Evolutionary conservation across 2,113 vertebrate genomes (phyloP), one percentile per base, ranked within the genome.

Genomic region (Brachypodius melanocephalos): DNA sequence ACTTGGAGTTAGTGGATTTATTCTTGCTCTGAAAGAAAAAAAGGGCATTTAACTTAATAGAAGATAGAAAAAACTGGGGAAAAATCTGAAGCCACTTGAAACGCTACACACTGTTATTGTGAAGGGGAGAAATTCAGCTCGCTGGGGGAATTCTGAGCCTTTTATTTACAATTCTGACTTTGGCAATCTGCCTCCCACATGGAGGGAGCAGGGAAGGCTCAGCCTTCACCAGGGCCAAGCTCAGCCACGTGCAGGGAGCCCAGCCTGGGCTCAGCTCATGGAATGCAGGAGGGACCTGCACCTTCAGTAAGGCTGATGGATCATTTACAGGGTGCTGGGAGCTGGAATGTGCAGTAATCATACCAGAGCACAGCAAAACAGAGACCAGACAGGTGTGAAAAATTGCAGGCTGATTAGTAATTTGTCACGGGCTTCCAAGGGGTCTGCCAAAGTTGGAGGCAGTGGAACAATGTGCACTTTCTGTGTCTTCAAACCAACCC

Each of bases 321-420:
- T 82, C 89, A 80, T 94, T 89, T 88, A 65, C 85, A 77, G 52
- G 89, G n/a, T 42, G 83, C 93, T 71, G 88, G 18, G 79, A 89
- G 80, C 48, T 31, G 75, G 75, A 80, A 86, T 48, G 52, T 43
- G 42, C 38, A 17, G 87, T 36, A 89, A 95, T 89, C 95, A 91
- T 71, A 62, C 43, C 57, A 69, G 82, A 68, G 89, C 87, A 75
- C 26, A 40, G 14, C 82, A 76, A 55, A 73, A 57, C 82, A 94
- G 84, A 90, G 61, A 61, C 38, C 52, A n/a, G 87, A 42, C 46
- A 66, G 74, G 32, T 45, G 72, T 72, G 92, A 86, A 74, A 93
- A 90, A 86, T 72, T n/a, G 40, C 51, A 18, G 48, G 6, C 55
- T 46, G 80, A 73, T 63, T 66, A 84, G 78, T 76, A 29, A 65